Base-by-base conservation (phyloP, 2,888 invertebrate genomes). In the Tetramorium bicarinatum region DNA sequence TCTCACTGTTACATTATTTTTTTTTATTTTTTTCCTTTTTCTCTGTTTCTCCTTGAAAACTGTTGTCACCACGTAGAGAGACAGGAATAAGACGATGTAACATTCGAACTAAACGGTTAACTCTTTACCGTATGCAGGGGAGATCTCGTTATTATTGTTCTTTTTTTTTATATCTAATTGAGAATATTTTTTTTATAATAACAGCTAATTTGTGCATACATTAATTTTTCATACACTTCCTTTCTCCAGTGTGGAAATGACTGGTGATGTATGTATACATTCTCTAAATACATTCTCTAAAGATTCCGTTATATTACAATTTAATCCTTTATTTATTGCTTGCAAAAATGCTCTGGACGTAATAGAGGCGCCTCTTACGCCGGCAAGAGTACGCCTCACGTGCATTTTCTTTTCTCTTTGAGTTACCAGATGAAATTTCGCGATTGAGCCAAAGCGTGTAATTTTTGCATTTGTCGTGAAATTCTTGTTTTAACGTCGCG, bases 161-260 rank as follows among this genome's bases (percentile, higher is more conserved):
- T 77, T n/a, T 62, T 59, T 59, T 75, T 83, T 84, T 81, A 52
- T 21, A 6, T 74, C 77, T 86, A 85, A 84, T 81, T 85, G 76
- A 86, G 69, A 81, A 66, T 85, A 87, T 87, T 47, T 21, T 61
- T 84, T 90, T 67, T 79, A 87, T 87, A 90, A 90, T 69, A 85
- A 88, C 49, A 52, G 52, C 29, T 47, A 38, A 49, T 71, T 84
- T 85, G 61, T 38, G 13, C 47, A 29, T 29, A 38, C 18, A 64
- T 72, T 25, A n/a, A n/a, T 25, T 72, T 88, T 71, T 38, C 59
- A 52, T 3, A 54, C 34, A 49, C 34, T n/a, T 71, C 11, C 13
- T 75, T 29, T 38, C 29, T 85, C 21, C 66, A 41, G 69, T 38
- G 18, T 11, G 4, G 56, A 29, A 69, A 76, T 18, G 25, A 25